phyloP scores from a whole-genome alignment of 1,140 invertebrate genomes.

The Sycophaga agraensis region DNA sequence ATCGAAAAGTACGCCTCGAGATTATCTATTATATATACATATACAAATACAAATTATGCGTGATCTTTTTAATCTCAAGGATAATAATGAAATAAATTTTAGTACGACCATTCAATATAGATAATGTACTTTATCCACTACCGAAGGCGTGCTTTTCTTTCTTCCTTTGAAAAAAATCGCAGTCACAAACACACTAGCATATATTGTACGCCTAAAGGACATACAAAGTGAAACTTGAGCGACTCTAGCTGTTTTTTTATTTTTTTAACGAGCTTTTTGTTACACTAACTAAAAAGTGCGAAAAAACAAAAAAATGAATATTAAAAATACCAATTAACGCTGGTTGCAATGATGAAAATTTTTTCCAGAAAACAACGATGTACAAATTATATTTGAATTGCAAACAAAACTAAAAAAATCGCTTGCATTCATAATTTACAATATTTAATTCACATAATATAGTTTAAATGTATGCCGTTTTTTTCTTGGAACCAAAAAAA shows the following conservation, averaged over 20 bases:
- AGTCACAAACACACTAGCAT: background rate
- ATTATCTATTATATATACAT: too few relatives aligned
- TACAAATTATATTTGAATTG: background rate
- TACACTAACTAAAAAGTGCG: conserved; percentile 9
- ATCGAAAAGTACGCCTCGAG: too few relatives aligned
- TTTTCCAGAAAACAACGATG: too few relatives aligned
- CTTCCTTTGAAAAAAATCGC: background rate
- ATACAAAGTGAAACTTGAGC: conserved; percentile 4
- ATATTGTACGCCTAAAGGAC: conserved; percentile 2
- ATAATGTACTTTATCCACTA: too few relatives aligned
- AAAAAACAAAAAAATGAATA: conserved; percentile 15
- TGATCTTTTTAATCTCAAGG: too few relatives aligned
- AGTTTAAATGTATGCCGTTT: too few relatives aligned
- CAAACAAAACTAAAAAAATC: background rate
- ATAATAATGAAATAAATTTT: too few relatives aligned
- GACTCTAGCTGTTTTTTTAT: conserved; percentile 17
- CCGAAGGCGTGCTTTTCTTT: background rate
- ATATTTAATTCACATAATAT: background rate
- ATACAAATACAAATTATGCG: too few relatives aligned
- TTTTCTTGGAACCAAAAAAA: too few relatives aligned
- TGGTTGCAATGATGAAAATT: too few relatives aligned
- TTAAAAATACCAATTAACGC: too few relatives aligned
- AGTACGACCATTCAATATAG: too few relatives aligned
- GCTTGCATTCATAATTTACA: background rate
- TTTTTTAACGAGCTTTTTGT: conserved; percentile 22